Percentiles rank a stretch among this genome's conserved stretches.
Evolutionary conservation across 2,888 invertebrate species (phyloP).

Genomic region (Sepiola atlantica): DNA sequence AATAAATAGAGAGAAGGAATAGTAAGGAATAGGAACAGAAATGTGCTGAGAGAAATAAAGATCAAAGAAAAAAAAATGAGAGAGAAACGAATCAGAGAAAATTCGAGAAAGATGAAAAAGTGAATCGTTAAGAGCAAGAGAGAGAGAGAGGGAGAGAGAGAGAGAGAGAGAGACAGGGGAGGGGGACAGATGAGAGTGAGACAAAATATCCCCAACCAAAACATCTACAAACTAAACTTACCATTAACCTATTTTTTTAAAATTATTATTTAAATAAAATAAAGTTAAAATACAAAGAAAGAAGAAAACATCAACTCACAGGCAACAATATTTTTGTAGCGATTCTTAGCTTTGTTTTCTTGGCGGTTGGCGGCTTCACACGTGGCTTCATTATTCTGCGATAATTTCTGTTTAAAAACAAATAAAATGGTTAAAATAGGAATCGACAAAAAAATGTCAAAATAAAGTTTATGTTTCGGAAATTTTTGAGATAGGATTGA

Average conservation of each 20-base stretch:
- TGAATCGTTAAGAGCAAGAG: no score
- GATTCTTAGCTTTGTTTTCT: slow-evolving; percentile 40
- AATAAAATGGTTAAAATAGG: neutral
- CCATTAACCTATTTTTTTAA: neutral
- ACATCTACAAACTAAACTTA: neutral
- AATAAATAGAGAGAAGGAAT: no score
- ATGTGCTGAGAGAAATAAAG: no score
- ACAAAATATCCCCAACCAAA: neutral
- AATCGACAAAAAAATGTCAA: neutral
- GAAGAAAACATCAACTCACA: neutral
- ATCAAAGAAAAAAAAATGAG: neutral
- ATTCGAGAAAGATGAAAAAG: no score
- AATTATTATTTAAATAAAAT: neutral
- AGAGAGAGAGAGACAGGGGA: no score
- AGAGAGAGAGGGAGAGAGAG: no score
- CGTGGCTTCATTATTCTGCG: slow-evolving; percentile 38
- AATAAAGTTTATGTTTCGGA: neutral
- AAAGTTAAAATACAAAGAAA: neutral
- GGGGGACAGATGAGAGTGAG: neutral
- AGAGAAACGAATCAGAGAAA: neutral
- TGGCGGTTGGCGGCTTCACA: slow-evolving; percentile 43
- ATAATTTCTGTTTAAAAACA: slow-evolving; percentile 36
- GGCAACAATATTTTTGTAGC: slow-evolving; percentile 48
- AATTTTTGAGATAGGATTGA: no score
- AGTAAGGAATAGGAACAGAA: no score